phyloP scores from a whole-genome alignment of 64 coral and sea anemone species.

The Porites australiensis region DNA sequence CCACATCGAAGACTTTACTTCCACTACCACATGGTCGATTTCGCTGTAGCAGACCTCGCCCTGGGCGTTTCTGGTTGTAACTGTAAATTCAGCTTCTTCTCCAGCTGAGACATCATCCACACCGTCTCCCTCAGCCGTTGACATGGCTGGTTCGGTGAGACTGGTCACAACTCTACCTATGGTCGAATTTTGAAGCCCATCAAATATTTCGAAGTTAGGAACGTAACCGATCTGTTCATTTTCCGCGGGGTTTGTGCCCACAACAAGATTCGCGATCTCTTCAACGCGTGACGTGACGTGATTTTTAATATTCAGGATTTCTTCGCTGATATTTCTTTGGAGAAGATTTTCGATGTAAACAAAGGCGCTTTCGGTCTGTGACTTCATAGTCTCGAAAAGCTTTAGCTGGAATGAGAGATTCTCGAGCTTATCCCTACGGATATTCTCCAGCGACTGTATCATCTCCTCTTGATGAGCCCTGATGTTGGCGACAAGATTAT shows the following conservation, averaged over 20 bases:
- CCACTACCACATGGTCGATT: slow-evolving; percentile 53
- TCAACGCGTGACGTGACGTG: slow-evolving; percentile 50
- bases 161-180: slow-evolving; percentile 63
- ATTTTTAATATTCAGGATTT: slow-evolving; percentile 54
- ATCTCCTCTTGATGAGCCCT: slow-evolving; percentile 61
- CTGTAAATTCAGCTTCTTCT: slow-evolving; percentile 68
- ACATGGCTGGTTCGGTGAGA: slow-evolving; percentile 46
- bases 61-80: slow-evolving; percentile 57
- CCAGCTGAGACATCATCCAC: slow-evolving; percentile 58
- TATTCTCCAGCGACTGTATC: slow-evolving; percentile 39
- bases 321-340: slow-evolving; percentile 62
- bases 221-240: slow-evolving; percentile 67
- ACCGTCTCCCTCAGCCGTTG: slow-evolving; percentile 54
- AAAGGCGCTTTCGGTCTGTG: slow-evolving; percentile 46
- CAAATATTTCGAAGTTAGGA: slow-evolving; percentile 50
- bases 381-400: slow-evolving; percentile 27
- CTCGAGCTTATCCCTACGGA: slow-evolving; percentile 60
- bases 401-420: slow-evolving; percentile 55
- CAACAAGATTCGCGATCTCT: slow-evolving; percentile 30
- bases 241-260: slow-evolving; percentile 64
- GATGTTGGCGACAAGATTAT: slow-evolving; percentile 40
- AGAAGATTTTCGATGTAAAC: slow-evolving; percentile 58
- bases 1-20: slow-evolving; percentile 43
- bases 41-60: slow-evolving; percentile 66
- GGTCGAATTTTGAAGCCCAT: slow-evolving; percentile 37